Base-by-base conservation (phyloP, 2,888 invertebrate genomes). In the Strigamia crassipes region DNA sequence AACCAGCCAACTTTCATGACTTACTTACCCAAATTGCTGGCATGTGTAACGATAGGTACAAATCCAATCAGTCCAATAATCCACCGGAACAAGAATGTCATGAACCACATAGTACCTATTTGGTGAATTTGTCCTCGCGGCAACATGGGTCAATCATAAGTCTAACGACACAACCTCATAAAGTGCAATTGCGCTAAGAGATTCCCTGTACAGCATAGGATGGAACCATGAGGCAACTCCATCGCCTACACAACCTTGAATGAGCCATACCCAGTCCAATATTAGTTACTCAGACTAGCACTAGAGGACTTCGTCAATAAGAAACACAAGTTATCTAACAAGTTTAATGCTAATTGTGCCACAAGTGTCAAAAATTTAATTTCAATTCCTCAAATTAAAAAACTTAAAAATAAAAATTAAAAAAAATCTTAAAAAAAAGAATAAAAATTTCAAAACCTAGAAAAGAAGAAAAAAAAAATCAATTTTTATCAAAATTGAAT, bases 181-280 rank as follows among this genome's bases (percentile, higher is more conserved):
- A 27, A 31, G 73, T 27, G 73, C 6, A 27, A 56, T 56, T 18
- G 56, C 4, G 73, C 23, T 15, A n/a, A 73, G 73, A 73, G 73
- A 73, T 27, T 31, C 66, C 23, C 66, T 23, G 66, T 66, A 9
- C 21, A 66, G 66, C 31, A 27, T 13, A 27, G 31, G 56, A 18
- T 56, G 56, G 73, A 73, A 73, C 73, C 73, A 73, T 73, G 73
- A 73, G 73, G 73, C 73, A 73, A 73, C 73, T 73, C 73, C 73
- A 73, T 73, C 73, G 73, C 73, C 73, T 73, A 23, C 73, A 73
- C 73, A 73, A 73, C 31, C 23, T 31, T 73, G 73, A 73, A 73
- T 73, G 73, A 73, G 73, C 73, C 73, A 73, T 73, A 73, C 73
- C 73, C 73, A 73, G 73, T 73, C 73, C 73, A 73, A 73, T 73